Conservation (phyloP, 2,888 invertebrate species). For the Exocentrus adspersus region DNA sequence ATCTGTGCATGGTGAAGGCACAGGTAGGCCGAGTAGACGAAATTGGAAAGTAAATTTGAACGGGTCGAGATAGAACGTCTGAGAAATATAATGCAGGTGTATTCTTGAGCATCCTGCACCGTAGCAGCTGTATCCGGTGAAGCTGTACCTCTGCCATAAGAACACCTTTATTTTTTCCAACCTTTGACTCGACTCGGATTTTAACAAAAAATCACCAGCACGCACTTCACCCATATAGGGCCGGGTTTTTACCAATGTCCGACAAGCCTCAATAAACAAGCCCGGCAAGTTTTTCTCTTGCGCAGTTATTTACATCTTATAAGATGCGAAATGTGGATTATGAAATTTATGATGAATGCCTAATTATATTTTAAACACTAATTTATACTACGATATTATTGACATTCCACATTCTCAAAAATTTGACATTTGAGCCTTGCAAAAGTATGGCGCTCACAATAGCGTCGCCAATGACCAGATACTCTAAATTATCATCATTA, state of each 20-base stretch:
- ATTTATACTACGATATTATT: too few species aligned
- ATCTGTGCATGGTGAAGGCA: constrained; percentile 36
- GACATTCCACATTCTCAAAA: too few species aligned
- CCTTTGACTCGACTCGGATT: constrained; percentile 35
- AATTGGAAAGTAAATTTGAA: constrained; percentile 54
- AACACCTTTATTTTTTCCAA: constrained; percentile 56
- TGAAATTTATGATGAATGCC: too few species aligned
- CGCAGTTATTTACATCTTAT: not conserved
- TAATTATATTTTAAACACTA: too few species aligned
- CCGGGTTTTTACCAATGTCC: not conserved
- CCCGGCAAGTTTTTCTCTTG: too few species aligned
- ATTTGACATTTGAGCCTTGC: too few species aligned
- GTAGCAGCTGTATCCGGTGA: constrained; percentile 64
- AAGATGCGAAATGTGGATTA: too few species aligned
- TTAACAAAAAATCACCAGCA: constrained; percentile 15
- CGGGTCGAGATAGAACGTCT: constrained; percentile 54
- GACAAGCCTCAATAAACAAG: too few species aligned
- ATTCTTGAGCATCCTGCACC: constrained; percentile 60
- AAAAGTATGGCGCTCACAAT: too few species aligned
- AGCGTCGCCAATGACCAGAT: too few species aligned
- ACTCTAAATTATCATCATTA: too few species aligned
- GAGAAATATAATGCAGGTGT: constrained; percentile 60
- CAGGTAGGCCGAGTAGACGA: constrained; percentile 48
- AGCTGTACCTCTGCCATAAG: constrained; percentile 51
- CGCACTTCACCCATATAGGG: not conserved